Conservation (phyloP, 1,140 invertebrate species). For the Nilaparvata lugens region DNA sequence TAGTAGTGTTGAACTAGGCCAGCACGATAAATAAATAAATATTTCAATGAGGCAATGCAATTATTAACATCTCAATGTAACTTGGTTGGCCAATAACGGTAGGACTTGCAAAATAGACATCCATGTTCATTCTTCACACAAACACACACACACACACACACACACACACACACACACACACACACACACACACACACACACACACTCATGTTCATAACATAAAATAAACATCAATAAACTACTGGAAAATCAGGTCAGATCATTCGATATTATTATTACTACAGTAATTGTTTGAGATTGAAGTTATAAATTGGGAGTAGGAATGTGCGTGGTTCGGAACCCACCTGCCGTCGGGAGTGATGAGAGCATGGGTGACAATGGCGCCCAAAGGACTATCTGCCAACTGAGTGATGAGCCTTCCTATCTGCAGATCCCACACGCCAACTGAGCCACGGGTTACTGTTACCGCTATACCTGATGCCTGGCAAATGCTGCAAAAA, state of each 20-base stretch:
- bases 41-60: too few relatives aligned
- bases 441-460: conserved; percentile 89
- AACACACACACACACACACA: too few relatives aligned
- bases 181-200: too few relatives aligned
- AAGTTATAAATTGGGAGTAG: background rate
- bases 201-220: background rate
- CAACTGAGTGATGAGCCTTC: conserved; percentile 71
- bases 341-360: conserved; percentile 74
- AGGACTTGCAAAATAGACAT: too few relatives aligned
- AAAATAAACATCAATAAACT: background rate
- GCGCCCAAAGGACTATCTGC: conserved; percentile 88
- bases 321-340: conserved; percentile 18
- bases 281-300: background rate
- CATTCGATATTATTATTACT: background rate
- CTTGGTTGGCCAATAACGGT: too few relatives aligned
- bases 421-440: conserved; percentile 86
- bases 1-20: too few relatives aligned
- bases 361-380: conserved; percentile 86
- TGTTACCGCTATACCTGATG: conserved; percentile 67
- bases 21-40: too few relatives aligned
- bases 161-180: too few relatives aligned
- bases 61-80: too few relatives aligned
- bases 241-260: background rate
- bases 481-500: conserved; percentile 55
- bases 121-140: too few relatives aligned